These are phyloP conservation scores for Coleophora deauratella DNA, from an alignment of 2,888 invertebrate genomes.

Conservation along the genomic window DNA sequence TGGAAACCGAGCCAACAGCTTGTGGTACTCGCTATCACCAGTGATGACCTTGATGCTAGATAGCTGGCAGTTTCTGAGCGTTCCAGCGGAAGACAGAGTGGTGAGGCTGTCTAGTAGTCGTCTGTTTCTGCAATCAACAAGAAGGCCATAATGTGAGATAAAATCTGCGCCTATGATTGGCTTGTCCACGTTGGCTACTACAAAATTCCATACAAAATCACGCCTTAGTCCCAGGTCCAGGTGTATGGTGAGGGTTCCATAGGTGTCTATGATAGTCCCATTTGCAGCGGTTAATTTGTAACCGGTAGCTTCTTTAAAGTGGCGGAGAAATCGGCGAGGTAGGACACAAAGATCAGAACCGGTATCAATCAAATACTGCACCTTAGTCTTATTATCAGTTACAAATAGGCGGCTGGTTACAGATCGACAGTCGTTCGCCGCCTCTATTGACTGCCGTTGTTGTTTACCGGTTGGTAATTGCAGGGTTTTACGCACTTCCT, in stretches of 20 bases:
- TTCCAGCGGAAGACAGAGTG: slow-evolving; percentile 1
- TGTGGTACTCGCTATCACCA: not conserved
- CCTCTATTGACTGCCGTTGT: too few relatives aligned
- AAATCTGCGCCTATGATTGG: slow-evolving; percentile 34
- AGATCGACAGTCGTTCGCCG: too few relatives aligned
- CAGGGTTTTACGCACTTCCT: too few relatives aligned
- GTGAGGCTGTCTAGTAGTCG: slow-evolving; percentile 16
- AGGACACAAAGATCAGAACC: too few relatives aligned
- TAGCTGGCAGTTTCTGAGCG: too few relatives aligned
- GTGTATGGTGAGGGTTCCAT: too few relatives aligned
- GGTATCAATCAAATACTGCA: too few relatives aligned
- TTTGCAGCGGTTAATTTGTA: not conserved
- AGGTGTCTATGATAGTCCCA: slow-evolving; percentile 1
- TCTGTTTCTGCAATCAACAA: slow-evolving; percentile 23
- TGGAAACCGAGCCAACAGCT: not conserved
- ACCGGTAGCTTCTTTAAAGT: too few relatives aligned
- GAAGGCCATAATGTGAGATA: slow-evolving; percentile 21
- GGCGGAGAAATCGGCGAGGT: too few relatives aligned
- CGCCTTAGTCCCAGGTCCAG: slow-evolving; percentile 1
- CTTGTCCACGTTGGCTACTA: slow-evolving; percentile 13
- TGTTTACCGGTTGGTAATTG: too few relatives aligned
- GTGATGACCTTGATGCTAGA: not conserved
- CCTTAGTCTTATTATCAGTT: too few relatives aligned
- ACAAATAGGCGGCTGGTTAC: too few relatives aligned
- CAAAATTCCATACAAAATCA: slow-evolving; percentile 23